Evolutionary conservation across 2,888 invertebrate species (phyloP).

Genomic region (Leuctra nigra): DNA sequence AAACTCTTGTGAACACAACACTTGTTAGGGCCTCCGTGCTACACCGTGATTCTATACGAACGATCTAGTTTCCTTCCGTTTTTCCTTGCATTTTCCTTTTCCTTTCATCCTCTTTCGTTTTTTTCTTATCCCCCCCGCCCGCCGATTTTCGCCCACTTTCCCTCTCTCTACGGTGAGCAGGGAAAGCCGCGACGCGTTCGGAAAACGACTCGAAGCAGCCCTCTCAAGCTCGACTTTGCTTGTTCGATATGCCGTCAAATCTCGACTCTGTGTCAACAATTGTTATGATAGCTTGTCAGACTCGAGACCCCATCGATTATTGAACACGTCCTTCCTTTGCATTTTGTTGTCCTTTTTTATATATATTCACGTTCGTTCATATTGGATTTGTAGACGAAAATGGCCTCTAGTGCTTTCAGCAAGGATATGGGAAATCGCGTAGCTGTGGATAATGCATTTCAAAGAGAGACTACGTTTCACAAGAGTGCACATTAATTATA

Average conservation of each 20-base stretch:
- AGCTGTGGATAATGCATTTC: too few relatives aligned
- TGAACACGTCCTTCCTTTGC: background rate
- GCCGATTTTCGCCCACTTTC: background rate
- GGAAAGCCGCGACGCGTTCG: too few relatives aligned
- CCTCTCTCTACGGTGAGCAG: too few relatives aligned
- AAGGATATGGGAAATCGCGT: too few relatives aligned
- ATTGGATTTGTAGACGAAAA: too few relatives aligned
- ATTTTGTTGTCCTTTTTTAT: background rate
- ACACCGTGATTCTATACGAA: background rate
- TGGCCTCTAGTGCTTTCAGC: too few relatives aligned
- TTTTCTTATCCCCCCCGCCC: too few relatives aligned
- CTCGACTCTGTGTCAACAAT: conserved; percentile 3
- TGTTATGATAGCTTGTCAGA: conserved; percentile 5
- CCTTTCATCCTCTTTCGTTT: background rate
- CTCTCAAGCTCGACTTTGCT: too few relatives aligned
- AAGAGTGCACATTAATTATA: too few relatives aligned
- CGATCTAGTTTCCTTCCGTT: conserved; percentile 1
- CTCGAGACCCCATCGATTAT: background rate
- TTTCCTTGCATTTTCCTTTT: background rate
- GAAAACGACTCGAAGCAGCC: too few relatives aligned
- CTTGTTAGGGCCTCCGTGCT: background rate
- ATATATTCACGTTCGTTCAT: too few relatives aligned
- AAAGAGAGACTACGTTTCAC: too few relatives aligned
- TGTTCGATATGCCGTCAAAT: conserved; percentile 2
- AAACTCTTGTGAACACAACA: conserved; percentile 3